Evolutionary conservation across 2,888 invertebrate genomes (phyloP).

Genomic region (Eupithecia exiguata): DNA sequence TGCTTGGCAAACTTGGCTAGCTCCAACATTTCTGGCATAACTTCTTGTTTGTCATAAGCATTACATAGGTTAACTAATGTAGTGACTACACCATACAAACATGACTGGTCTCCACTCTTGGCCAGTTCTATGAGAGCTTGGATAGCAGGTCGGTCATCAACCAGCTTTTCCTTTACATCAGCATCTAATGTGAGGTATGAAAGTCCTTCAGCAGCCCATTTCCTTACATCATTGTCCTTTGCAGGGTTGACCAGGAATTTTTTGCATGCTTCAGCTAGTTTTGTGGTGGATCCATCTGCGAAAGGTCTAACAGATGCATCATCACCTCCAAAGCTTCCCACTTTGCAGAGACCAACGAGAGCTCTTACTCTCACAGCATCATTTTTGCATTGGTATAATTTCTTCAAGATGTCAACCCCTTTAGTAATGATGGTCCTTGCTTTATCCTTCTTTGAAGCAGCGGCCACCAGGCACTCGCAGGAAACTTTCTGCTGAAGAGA

Average conservation of each 20-base stretch:
- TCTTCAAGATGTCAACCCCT: slow-evolving; percentile 96
- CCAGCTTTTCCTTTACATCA: slow-evolving; percentile 98
- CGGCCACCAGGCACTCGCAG: slow-evolving; percentile 98
- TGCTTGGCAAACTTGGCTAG: slow-evolving; percentile 99
- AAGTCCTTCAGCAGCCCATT: slow-evolving; percentile 98
- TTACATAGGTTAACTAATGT: slow-evolving; percentile 98
- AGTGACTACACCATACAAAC: slow-evolving; percentile 95
- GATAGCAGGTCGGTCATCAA: slow-evolving; percentile 92
- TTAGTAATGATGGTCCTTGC: slow-evolving; percentile 94
- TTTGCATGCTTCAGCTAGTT: slow-evolving; percentile 96
- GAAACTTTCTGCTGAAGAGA: slow-evolving; percentile 95
- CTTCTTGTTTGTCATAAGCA: slow-evolving; percentile 98
- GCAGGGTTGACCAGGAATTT: slow-evolving; percentile 94
- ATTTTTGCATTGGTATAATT: slow-evolving; percentile 94
- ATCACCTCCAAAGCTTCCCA: slow-evolving; percentile 96
- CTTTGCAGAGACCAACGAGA: slow-evolving; percentile 96
- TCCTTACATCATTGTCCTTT: slow-evolving; percentile 94
- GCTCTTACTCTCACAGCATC: slow-evolving; percentile 95
- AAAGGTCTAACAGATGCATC: slow-evolving; percentile 98
- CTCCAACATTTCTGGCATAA: slow-evolving; percentile 98
- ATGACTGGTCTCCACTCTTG: slow-evolving; percentile 93
- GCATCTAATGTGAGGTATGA: slow-evolving; percentile 98
- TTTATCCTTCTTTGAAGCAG: slow-evolving; percentile 98
- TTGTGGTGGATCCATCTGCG: slow-evolving; percentile 96
- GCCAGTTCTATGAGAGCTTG: slow-evolving; percentile 95